Evolutionary conservation across 1,140 invertebrate genomes (phyloP).

Genomic region (Atta cephalotes): DNA sequence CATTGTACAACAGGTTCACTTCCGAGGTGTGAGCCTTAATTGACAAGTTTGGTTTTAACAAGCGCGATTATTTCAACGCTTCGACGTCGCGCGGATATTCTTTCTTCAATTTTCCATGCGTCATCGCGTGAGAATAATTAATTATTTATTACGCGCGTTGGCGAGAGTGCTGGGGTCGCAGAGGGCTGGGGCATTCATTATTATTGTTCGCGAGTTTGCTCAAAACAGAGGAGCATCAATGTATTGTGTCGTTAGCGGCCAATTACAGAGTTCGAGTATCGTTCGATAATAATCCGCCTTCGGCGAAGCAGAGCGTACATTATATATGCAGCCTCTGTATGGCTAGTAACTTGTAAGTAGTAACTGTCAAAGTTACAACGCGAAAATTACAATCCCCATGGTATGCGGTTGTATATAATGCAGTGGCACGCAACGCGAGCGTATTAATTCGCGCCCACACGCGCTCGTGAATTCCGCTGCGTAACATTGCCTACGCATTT

Average conservation of each 20-base stretch:
- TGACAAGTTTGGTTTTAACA: neutral
- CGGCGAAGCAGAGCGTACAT: neutral
- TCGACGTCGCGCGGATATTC: neutral
- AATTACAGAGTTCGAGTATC: slow-evolving; percentile 51
- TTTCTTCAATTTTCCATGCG: neutral
- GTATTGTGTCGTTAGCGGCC: slow-evolving; percentile 52
- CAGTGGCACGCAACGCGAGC: neutral
- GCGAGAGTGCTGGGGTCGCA: neutral
- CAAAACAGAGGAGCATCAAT: slow-evolving; percentile 8
- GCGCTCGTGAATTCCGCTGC: slow-evolving; percentile 1
- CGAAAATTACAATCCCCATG: slow-evolving; percentile 42
- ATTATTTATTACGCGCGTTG: slow-evolving; percentile 18
- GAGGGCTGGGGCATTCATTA: neutral
- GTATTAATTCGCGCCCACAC: slow-evolving; percentile 25
- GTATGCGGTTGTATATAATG: neutral
- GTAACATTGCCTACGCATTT: neutral
- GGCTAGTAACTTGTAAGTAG: slow-evolving; percentile 52
- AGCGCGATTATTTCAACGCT: neutral
- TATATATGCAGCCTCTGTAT: slow-evolving; percentile 8
- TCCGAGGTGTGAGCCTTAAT: neutral
- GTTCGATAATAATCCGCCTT: slow-evolving; percentile 45
- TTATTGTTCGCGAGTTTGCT: slow-evolving; percentile 36
- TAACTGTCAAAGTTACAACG: slow-evolving; percentile 55
- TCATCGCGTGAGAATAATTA: neutral
- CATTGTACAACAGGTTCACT: neutral